These are phyloP conservation scores for Drosophila borealis DNA, from an alignment of 2,888 invertebrate genomes.

Conservation along the genomic window DNA sequence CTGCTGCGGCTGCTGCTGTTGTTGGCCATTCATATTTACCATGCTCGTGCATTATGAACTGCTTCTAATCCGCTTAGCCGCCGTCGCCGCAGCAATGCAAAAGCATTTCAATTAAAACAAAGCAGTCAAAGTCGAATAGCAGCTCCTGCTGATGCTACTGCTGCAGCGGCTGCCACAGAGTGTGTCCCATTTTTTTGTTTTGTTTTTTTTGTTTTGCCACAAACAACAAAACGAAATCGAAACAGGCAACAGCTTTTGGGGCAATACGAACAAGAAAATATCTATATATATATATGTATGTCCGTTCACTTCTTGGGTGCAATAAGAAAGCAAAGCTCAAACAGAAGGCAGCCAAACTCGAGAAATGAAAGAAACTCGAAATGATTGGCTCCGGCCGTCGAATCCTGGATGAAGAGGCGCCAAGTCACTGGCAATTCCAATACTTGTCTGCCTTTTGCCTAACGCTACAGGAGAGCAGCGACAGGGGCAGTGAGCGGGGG, in stretches of 20 bases:
- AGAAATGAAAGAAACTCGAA: conserved; percentile 26
- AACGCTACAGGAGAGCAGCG: background rate
- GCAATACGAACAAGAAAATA: conserved; percentile 6
- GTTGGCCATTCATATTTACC: conserved; percentile 57
- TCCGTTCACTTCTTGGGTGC: conserved; percentile 40
- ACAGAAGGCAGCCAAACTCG: conserved; percentile 18
- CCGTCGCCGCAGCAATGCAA: conserved; percentile 41
- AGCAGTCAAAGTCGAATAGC: conserved; percentile 50
- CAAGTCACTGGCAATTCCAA: conserved; percentile 25
- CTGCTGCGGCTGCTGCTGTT: background rate
- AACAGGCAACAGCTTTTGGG: conserved; percentile 11
- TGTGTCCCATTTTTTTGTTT: conserved; percentile 41
- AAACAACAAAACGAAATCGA: conserved; percentile 34
- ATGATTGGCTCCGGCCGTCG: conserved; percentile 32
- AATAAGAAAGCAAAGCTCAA: conserved; percentile 32
- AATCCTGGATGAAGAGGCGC: conserved; percentile 27
- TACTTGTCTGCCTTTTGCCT: conserved; percentile 2
- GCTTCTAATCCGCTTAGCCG: conserved; percentile 68
- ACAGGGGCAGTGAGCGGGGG: background rate
- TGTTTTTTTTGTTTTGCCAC: conserved; percentile 53
- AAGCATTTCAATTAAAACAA: conserved; percentile 76
- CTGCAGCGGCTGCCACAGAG: conserved; percentile 17
- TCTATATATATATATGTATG: conserved; percentile 3
- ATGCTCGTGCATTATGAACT: conserved; percentile 67
- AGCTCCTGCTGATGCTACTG: conserved; percentile 4